phyloP scores from a whole-genome alignment of 1,140 invertebrate genomes.

The Mycetomoellerius zeteki region DNA sequence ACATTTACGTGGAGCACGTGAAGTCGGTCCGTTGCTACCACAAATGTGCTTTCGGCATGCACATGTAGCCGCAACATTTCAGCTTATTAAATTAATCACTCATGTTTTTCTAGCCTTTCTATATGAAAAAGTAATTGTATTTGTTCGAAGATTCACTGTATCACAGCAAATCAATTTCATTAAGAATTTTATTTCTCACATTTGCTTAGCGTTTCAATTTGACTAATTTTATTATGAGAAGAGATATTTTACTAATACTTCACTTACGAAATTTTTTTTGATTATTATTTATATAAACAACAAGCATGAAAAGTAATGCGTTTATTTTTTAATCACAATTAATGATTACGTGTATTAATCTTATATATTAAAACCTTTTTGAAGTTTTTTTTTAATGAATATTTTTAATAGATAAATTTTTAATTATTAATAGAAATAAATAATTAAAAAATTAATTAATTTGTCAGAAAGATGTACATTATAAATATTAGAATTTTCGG shows the following conservation, averaged over 20 bases:
- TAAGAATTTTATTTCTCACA: neutral
- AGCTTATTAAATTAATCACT: constrained; percentile 65
- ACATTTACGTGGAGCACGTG: constrained; percentile 57
- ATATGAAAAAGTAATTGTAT: neutral
- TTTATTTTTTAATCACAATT: neutral
- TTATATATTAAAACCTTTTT: neutral
- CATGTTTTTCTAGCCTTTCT: neutral
- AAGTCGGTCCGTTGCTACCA: constrained; percentile 53
- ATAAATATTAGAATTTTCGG: neutral
- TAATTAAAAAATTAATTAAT: neutral
- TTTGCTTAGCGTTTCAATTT: neutral
- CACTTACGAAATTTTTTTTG: neutral
- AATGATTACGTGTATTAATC: neutral
- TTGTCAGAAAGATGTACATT: neutral
- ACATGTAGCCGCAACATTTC: constrained; percentile 59
- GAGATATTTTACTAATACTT: neutral
- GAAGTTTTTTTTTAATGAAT: neutral
- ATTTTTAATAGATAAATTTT: neutral
- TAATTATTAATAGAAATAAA: constrained; percentile 1
- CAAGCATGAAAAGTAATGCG: neutral
- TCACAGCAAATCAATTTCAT: neutral
- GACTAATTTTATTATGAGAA: neutral
- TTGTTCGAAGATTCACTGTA: neutral
- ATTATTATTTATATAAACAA: neutral
- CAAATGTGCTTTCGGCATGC: constrained; percentile 58